A percentile compares a stretch with the other conserved stretches of the same genome.
These are phyloP conservation scores for Petrocephalus microphthalmus DNA, from an alignment of 2,113 vertebrate species.

Conservation along the genomic window DNA sequence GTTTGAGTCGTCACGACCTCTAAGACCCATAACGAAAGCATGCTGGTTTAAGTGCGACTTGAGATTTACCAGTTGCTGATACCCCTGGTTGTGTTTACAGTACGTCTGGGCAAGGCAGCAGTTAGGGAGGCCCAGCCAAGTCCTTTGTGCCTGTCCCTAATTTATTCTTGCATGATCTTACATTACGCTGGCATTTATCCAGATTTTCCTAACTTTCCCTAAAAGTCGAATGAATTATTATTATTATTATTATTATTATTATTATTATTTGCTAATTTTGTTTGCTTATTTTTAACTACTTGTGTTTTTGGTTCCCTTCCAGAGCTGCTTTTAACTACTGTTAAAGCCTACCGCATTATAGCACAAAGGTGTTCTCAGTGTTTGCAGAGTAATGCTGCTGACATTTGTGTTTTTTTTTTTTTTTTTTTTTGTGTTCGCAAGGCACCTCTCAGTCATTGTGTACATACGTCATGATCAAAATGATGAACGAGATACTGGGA, in stretches of 20 bases:
- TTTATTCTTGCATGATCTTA: not conserved
- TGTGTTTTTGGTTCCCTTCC: not conserved
- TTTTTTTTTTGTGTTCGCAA: not conserved
- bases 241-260: not conserved
- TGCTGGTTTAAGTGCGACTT: not conserved
- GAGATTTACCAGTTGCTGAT: conserved; percentile 16
- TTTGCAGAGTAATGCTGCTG: not conserved
- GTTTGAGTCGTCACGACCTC: not conserved
- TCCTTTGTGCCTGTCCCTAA: not conserved
- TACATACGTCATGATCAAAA: not conserved
- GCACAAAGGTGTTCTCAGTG: not conserved
- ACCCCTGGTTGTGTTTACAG: conserved; percentile 9
- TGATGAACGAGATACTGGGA: not conserved
- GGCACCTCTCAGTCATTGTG: not conserved
- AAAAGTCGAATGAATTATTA: not conserved
- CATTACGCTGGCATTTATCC: not conserved
- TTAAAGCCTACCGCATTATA: no score
- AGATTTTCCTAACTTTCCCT: not conserved
- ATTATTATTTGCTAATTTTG: not conserved
- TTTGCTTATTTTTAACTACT: not conserved
- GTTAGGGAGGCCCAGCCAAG: not conserved
- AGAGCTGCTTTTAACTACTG: not conserved
- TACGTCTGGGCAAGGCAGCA: not conserved
- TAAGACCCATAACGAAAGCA: not conserved
- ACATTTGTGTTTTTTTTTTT: not conserved